Base-by-base conservation (phyloP, 1,140 invertebrate genomes). In the Trichonephila clavipes region DNA sequence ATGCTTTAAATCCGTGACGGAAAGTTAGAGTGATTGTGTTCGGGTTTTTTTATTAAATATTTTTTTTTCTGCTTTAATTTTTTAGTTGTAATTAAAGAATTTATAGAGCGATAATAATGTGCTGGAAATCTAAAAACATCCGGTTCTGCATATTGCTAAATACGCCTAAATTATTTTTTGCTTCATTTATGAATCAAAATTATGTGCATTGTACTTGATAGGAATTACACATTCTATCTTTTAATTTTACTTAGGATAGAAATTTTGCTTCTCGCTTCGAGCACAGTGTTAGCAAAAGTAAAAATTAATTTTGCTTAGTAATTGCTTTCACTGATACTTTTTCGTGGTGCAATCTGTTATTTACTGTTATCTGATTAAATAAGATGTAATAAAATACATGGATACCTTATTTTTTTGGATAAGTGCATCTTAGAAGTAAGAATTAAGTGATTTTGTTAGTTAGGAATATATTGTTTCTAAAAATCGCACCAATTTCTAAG, bases 21-120 rank as follows among this genome's bases (percentile, higher is more conserved):
- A 87, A 72, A 87, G 82, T 87, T 87, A 92, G 83, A 92, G 91
- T 92, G 83, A 87, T 85, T 92, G 82, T 87, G 83, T 88, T 88
- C 44, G 6, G 6, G 24, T 90, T 82, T 90, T 90, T 61, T 90
- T 21, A 44, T 69, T 77, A 77, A 34, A 16, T 40, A 40, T 0
- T 34, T 77, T 77, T 28, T 34, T 28, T 90, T 16, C 72, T 28
- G 7, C 72, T 28, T 89, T 90, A 82, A 59, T 90, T 90, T 90
- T 90, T 90, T 90, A 40, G 72, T 62, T 69, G 81, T 92, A 92
- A 92, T 92, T 92, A 92, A 92, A 87, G 83, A 87, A 87, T 92
- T 92, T 92, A 92, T 66, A 83, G 82, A 51, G 66, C n/a, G 91
- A 69, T 92, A 92, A 92, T 92, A 86, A 85, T 85, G 90, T 40